Percentiles rank a stretch among this genome's conserved stretches.
Conservation (phyloP, 2,888 invertebrate species). For the Hirtodrosophila duncani region DNA sequence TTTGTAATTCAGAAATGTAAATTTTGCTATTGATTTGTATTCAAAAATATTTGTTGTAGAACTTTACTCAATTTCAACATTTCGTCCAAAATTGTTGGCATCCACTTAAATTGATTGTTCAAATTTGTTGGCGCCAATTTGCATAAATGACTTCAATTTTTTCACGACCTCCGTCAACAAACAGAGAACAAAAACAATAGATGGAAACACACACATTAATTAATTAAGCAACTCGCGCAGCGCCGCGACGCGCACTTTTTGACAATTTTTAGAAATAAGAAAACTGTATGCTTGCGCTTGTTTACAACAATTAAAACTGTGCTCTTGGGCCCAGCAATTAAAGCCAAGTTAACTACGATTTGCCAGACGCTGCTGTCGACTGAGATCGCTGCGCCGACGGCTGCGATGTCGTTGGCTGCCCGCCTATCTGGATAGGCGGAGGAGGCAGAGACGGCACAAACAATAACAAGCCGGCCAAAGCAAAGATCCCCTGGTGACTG, state of each 20-base stretch:
- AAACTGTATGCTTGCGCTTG: constrained; percentile 65
- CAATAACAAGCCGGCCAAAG: constrained; percentile 5
- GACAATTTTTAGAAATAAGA: constrained; percentile 10
- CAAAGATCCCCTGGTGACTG: constrained; percentile 19
- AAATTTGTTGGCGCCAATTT: constrained; percentile 41
- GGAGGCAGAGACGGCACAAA: too few relatives aligned
- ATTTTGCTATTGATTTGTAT: too few relatives aligned
- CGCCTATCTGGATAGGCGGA: constrained; percentile 30
- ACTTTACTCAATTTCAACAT: too few relatives aligned
- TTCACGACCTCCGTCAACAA: constrained; percentile 43
- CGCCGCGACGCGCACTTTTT: constrained; percentile 1
- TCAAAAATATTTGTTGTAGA: too few relatives aligned
- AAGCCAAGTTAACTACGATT: constrained; percentile 60
- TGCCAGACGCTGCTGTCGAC: constrained; percentile 5
- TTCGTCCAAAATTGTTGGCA: neutral
- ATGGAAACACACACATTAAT: too few relatives aligned
- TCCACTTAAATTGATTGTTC: neutral
- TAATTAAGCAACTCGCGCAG: constrained; percentile 50
- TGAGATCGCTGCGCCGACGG: constrained; percentile 30
- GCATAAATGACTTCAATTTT: constrained; percentile 29
- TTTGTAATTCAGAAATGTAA: too few relatives aligned
- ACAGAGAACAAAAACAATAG: constrained; percentile 3
- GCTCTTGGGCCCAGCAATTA: constrained; percentile 59
- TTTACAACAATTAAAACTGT: constrained; percentile 74
- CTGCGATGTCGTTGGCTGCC: constrained; percentile 19